Conservation (phyloP, 2,888 invertebrate genomes). For the Cerastoderma edule region DNA sequence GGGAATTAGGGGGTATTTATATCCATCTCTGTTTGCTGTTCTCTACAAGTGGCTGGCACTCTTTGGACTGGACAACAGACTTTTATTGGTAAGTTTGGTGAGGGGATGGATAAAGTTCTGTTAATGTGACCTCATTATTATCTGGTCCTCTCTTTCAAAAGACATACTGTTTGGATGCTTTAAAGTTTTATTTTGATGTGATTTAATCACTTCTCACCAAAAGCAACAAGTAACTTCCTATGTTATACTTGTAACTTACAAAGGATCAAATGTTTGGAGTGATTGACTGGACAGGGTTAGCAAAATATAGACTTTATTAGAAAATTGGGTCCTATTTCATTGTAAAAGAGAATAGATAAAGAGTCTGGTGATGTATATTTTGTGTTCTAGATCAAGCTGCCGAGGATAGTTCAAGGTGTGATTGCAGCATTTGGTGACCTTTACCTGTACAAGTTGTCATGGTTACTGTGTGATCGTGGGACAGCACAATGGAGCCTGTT, state of each 20-base stretch:
- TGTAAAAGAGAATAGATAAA: background rate
- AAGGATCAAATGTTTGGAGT: too few species aligned
- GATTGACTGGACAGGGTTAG: too few species aligned
- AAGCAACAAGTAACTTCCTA: too few species aligned
- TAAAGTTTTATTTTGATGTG: too few species aligned
- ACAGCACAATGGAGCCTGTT: constrained; percentile 89
- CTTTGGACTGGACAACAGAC: constrained; percentile 88
- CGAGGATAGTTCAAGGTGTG: constrained; percentile 92
- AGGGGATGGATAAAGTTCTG: too few species aligned
- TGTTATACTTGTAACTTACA: too few species aligned
- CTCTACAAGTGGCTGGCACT: constrained; percentile 89
- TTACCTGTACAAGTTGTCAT: constrained; percentile 86
- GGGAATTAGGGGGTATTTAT: constrained; percentile 93
- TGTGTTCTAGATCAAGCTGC: constrained; percentile 88
- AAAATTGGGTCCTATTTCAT: too few species aligned
- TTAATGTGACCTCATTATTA: too few species aligned
- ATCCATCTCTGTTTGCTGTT: constrained; percentile 91
- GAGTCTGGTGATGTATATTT: background rate
- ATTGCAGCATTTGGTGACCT: constrained; percentile 92
- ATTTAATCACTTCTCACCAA: too few species aligned
- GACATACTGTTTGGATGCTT: too few species aligned
- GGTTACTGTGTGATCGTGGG: constrained; percentile 83
- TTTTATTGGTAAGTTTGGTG: constrained; percentile 78
- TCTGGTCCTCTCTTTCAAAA: too few species aligned
- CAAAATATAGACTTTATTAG: too few species aligned